These are phyloP conservation scores for Trichomalopsis sarcophagae DNA, from an alignment of 1,140 invertebrate species.

Conservation along the genomic window DNA sequence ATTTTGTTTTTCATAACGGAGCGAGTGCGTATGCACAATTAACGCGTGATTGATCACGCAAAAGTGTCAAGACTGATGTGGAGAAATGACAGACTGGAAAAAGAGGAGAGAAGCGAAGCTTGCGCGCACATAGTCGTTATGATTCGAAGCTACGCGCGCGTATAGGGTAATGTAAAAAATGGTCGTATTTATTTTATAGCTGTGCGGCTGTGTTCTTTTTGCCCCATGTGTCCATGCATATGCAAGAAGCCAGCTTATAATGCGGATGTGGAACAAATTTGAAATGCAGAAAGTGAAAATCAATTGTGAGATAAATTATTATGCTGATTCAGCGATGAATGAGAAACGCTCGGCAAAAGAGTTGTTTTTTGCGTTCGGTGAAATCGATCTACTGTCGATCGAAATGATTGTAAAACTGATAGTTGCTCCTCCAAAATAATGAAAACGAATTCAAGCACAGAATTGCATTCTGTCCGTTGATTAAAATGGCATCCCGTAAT, in stretches of 20 bases:
- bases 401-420: too few relatives aligned
- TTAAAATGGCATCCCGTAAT: background rate
- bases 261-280: conserved; percentile 9
- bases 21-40: background rate
- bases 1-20: background rate
- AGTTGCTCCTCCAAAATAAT: too few relatives aligned
- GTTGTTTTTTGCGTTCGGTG: too few relatives aligned
- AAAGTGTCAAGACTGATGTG: background rate
- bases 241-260: background rate
- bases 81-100: background rate
- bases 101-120: background rate
- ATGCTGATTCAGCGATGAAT: background rate
- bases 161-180: background rate
- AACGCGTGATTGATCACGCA: background rate
- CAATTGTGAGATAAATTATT: conserved; percentile 5
- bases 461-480: background rate
- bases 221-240: background rate
- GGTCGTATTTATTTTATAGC: background rate
- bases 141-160: background rate
- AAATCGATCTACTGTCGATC: too few relatives aligned
- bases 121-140: background rate
- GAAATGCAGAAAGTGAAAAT: conserved; percentile 16
- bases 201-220: background rate
- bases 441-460: too few relatives aligned
- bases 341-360: background rate